Evolutionary conservation across 2,797 vertebrate genomes (phyloP).

Genomic region (Etheostoma nigrum): DNA sequence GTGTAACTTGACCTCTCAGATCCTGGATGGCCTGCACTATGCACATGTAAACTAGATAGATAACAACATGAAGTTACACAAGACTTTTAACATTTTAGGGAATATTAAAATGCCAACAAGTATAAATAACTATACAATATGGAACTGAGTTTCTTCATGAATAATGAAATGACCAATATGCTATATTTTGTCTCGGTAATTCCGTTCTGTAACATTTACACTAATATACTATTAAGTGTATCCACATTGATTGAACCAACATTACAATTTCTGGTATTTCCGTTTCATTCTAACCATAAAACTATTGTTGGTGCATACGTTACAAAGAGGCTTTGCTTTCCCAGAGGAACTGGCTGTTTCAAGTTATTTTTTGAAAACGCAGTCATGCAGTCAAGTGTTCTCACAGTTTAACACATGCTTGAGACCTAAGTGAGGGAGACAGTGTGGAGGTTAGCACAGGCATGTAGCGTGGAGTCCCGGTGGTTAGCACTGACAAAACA

Average conservation of each 20-base stretch:
- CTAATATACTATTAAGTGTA: not conserved
- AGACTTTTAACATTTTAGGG: conserved; percentile 13
- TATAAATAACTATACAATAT: not conserved
- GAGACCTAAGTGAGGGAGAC: conserved; percentile 83
- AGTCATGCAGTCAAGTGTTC: conserved; percentile 78
- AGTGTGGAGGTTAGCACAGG: conserved; percentile 72
- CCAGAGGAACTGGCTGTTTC: not conserved
- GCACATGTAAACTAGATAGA: conserved; percentile 39
- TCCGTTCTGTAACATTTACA: not conserved
- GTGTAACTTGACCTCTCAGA: conserved; percentile 55
- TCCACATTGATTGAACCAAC: not conserved
- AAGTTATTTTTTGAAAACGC: conserved; percentile 49
- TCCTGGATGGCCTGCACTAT: conserved; percentile 23
- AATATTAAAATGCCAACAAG: not conserved
- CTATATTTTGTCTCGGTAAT: not conserved
- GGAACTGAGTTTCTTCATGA: not conserved
- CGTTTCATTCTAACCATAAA: not conserved
- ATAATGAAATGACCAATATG: not conserved
- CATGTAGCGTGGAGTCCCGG: conserved; percentile 60
- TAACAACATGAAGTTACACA: conserved; percentile 28
- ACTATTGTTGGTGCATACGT: not conserved
- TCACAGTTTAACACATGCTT: conserved; percentile 82
- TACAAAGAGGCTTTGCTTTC: conserved; percentile 22
- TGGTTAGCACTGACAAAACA: conserved; percentile 32
- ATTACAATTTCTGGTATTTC: not conserved